These are phyloP conservation scores for Cinclus mexicanus DNA, from an alignment of 2,113 vertebrate species.

Conservation along the genomic window DNA sequence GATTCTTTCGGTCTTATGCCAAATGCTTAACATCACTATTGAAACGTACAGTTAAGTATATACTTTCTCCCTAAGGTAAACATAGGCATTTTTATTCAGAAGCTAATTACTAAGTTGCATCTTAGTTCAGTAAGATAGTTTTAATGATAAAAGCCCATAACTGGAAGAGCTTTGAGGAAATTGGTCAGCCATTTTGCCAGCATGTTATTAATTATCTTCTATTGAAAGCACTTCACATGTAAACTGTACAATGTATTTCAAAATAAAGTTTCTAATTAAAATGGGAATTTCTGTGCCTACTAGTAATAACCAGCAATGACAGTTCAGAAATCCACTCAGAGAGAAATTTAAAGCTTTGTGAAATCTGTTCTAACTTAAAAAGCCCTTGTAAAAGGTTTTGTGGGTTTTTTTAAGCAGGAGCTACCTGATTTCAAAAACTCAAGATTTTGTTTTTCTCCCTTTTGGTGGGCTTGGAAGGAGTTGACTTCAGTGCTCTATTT, in stretches of 20 bases:
- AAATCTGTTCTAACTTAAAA: not conserved
- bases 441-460: not conserved
- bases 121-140: not conserved
- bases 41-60: not conserved
- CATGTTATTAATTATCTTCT: slow-evolving; percentile 27
- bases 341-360: not conserved
- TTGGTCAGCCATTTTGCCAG: slow-evolving; percentile 4
- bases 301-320: slow-evolving; percentile 8
- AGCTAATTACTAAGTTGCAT: not conserved
- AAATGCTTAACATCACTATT: not conserved
- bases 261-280: slow-evolving; percentile 70
- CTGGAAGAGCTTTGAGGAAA: slow-evolving; percentile 20
- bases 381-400: not conserved
- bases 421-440: not conserved
- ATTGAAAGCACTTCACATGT: slow-evolving; percentile 47
- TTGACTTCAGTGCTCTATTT: not conserved
- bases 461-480: not conserved
- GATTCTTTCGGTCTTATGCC: not conserved
- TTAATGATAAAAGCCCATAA: not conserved
- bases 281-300: slow-evolving; percentile 61
- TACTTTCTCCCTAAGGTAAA: not conserved
- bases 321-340: not conserved
- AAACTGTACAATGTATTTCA: slow-evolving; percentile 56
- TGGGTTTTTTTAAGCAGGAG: not conserved
- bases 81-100: too few species aligned